Evolutionary conservation across 2,797 vertebrate species (phyloP).

Genomic region (Pyrocephalus nanus): DNA sequence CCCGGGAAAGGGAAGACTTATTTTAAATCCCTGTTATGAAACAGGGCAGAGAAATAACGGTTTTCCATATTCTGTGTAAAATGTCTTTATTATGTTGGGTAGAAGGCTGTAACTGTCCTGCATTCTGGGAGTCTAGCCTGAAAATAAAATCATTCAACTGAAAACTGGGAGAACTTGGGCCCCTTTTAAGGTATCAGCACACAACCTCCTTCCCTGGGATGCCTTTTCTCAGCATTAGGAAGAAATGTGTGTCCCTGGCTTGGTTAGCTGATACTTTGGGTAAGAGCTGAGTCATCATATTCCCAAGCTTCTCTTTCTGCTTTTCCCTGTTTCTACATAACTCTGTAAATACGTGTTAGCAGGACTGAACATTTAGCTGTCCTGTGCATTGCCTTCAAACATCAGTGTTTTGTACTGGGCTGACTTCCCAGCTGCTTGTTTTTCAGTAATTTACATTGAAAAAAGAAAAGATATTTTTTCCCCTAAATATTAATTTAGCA

Average conservation of each 20-base stretch:
- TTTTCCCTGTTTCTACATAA: neutral
- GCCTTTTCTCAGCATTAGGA: neutral
- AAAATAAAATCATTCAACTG: neutral
- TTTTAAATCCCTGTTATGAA: neutral
- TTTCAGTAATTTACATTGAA: neutral
- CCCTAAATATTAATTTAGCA: neutral
- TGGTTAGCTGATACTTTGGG: neutral
- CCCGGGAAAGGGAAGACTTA: neutral
- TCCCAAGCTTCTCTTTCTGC: neutral
- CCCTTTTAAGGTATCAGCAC: neutral
- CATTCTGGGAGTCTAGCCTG: neutral
- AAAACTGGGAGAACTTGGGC: neutral
- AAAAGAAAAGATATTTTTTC: neutral
- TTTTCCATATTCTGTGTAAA: neutral
- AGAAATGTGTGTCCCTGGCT: neutral
- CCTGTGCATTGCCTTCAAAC: neutral
- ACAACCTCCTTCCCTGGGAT: neutral
- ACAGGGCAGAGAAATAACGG: neutral
- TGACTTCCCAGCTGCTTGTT: neutral
- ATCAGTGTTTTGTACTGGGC: neutral
- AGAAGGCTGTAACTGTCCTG: neutral
- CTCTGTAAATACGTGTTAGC: neutral
- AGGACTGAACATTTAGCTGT: neutral
- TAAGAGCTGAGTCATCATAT: neutral
- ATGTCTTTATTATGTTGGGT: neutral